phyloP scores from a whole-genome alignment of 2,888 invertebrate species.

The Rugalucina vietnamica region DNA sequence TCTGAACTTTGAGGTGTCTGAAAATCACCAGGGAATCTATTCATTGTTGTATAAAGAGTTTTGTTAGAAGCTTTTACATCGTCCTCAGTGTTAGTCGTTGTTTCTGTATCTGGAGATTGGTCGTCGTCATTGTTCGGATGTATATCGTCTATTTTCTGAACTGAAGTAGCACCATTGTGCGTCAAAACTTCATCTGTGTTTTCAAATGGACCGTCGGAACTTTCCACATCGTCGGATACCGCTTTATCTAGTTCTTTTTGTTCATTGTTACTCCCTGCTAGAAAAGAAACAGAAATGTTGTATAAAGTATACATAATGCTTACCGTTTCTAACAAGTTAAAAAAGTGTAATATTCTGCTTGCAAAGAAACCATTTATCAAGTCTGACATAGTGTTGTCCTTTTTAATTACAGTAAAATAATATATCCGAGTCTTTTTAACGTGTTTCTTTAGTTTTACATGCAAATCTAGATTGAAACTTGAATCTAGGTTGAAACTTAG shows the following conservation, averaged over 20 bases:
- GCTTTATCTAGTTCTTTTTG: conserved; percentile 29
- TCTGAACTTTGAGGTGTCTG: conserved; percentile 50
- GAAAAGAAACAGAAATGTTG: no score
- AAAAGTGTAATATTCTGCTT: no score
- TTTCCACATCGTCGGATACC: conserved; percentile 42
- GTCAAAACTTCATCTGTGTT: conserved; percentile 43
- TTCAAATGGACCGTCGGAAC: conserved; percentile 43
- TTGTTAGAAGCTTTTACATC: neutral
- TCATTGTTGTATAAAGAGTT: conserved; percentile 45
- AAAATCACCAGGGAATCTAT: conserved; percentile 41
- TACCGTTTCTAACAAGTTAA: no score
- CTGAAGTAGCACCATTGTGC: conserved; percentile 46
- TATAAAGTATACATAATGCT: no score
- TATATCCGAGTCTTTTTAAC: no score
- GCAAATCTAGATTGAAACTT: no score
- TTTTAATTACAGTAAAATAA: no score
- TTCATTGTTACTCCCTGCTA: no score
- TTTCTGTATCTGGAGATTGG: neutral
- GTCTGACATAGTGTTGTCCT: no score
- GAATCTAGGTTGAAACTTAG: no score
- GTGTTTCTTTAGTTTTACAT: no score
- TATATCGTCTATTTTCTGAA: conserved; percentile 29
- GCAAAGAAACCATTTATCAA: no score
- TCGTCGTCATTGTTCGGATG: neutral
- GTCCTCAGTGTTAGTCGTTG: neutral